Evolutionary conservation across 2,888 invertebrate genomes (phyloP), one percentile per base, ranked within the genome.

Genomic region (Protophormia terraenovae): DNA sequence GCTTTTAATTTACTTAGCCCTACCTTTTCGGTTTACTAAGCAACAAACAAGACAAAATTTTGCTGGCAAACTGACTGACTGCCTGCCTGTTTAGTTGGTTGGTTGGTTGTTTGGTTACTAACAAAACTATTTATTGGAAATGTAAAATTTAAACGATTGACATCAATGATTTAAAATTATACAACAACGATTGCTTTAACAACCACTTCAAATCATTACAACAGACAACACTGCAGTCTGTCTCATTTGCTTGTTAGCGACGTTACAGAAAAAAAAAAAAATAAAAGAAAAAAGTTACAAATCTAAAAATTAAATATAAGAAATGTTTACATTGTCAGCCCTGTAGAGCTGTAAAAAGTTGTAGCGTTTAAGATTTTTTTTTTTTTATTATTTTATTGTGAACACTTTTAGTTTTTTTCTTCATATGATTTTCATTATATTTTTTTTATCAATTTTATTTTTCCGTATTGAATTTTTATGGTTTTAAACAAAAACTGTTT

Each of bases 81-180:
- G 22, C 2, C 38, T 35, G 53, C 16, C 32, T 35, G 47, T 24
- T 35, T 62, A 47, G 22, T 41, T 41, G 41, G 55, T 16, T 45
- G 14, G 45, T 19, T n/a, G n/a, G n/a, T n/a, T n/a, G n/a, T n/a
- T n/a, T n/a, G n/a, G n/a, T n/a, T n/a, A n/a, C n/a, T n/a, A n/a
- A n/a, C n/a, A n/a, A n/a, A n/a, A n/a, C n/a, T n/a, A 69, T 50
- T 32, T 50, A 84, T 88, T 89, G 89, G 88, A 90, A 90, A 90
- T 90, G 58, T 90, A 90, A 90, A 90, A 89, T 90, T 90, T 88
- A 58, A 75, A 47, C 89, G 91, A 91, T 91, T 91, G 91, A 91
- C 91, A 91, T 90, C 90, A 89, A 89, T 90, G 91, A 91, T 91
- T 91, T 90, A 89, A 84, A 90, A 90, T 90, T 90, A 90, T 90